These are phyloP conservation scores for Aldrovandia affinis DNA, from an alignment of 2,797 vertebrate genomes.

Conservation along the genomic window DNA sequence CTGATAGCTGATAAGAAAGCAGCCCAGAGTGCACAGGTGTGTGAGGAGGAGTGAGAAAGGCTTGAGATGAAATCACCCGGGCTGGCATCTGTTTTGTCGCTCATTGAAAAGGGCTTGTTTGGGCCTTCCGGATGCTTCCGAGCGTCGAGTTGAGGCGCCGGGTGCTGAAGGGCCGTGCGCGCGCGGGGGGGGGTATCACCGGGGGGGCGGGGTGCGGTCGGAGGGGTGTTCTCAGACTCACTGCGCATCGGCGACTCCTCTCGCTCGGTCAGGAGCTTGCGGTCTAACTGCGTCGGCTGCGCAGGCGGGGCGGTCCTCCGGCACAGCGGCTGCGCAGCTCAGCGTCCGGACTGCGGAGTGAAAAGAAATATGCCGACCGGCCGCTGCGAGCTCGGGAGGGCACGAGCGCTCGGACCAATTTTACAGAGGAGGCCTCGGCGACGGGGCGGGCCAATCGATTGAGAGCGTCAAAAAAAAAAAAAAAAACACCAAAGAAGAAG, in stretches of 20 bases:
- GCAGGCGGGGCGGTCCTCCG: conserved; percentile 1
- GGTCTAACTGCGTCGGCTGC: not conserved
- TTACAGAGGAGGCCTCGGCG: no score
- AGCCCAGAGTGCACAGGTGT: conserved; percentile 49
- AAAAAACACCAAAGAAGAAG: no score
- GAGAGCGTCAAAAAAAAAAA: no score
- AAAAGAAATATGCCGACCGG: no score
- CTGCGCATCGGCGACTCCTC: not conserved
- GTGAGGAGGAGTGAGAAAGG: conserved; percentile 18
- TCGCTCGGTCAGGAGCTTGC: not conserved
- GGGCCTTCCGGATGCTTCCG: not conserved
- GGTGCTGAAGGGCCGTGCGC: no score
- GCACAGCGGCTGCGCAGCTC: not conserved
- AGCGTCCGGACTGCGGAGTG: not conserved
- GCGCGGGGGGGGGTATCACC: no score
- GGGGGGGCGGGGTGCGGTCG: conserved; percentile 24
- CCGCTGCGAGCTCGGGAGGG: no score
- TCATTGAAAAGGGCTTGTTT: conserved; percentile 10
- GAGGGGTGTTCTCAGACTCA: conserved; percentile 4
- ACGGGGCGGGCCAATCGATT: no score
- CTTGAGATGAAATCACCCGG: conserved; percentile 29
- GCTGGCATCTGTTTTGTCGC: conserved; percentile 51
- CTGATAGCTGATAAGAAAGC: conserved; percentile 65
- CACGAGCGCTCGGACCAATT: no score
- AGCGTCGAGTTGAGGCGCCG: not conserved